These are phyloP conservation scores for Hydrozoanthus tunicans DNA, from an alignment of 64 coral and sea anemone genomes.

Conservation along the genomic window DNA sequence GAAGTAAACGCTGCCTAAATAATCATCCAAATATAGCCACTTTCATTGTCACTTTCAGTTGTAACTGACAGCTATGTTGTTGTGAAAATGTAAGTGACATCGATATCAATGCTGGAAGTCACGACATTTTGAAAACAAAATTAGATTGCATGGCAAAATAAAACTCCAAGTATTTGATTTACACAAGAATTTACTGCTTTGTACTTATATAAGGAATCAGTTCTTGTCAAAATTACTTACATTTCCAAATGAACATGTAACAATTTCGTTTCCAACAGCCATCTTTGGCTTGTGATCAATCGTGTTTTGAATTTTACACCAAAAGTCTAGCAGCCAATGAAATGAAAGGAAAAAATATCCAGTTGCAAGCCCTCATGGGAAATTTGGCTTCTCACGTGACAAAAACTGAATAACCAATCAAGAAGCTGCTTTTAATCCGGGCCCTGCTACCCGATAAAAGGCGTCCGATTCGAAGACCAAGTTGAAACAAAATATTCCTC, in stretches of 20 bases:
- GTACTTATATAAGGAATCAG: too few species aligned
- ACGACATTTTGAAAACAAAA: too few species aligned
- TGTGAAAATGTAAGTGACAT: too few species aligned
- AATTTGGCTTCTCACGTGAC: conserved; percentile 14
- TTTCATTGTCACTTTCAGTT: background rate
- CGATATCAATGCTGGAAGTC: too few species aligned
- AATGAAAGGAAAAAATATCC: background rate
- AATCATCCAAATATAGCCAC: background rate
- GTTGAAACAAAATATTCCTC: background rate
- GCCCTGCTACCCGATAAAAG: conserved; percentile 54
- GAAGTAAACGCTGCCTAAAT: conserved; percentile 63
- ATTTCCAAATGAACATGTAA: conserved; percentile 68
- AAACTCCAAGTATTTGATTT: too few species aligned
- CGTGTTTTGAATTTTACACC: conserved; percentile 67
- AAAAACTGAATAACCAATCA: conserved; percentile 62
- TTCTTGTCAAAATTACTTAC: conserved; percentile 48
- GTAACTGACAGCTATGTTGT: too few species aligned
- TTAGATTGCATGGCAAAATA: too few species aligned
- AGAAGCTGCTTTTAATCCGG: conserved; percentile 60
- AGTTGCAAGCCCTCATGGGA: conserved; percentile 58
- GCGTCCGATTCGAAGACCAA: conserved; percentile 90
- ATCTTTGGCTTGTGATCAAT: background rate
- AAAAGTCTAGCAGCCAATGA: conserved; percentile 63
- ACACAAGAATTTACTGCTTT: too few species aligned
- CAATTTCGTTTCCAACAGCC: conserved; percentile 27